phyloP scores from a whole-genome alignment of 2,113 vertebrate species.

The Platichthys flesus region DNA sequence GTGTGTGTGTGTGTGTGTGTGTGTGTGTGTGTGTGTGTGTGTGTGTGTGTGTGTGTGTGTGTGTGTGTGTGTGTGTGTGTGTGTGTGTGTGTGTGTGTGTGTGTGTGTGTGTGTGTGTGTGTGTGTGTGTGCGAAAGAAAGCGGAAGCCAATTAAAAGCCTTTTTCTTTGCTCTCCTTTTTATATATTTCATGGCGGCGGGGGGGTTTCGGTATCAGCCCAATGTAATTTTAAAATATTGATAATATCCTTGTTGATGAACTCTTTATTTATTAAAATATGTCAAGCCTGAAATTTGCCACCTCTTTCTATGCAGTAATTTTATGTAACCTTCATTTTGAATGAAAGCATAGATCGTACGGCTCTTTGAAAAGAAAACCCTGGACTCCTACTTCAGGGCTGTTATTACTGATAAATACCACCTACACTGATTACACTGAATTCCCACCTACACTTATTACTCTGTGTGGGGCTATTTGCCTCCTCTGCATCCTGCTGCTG shows the following conservation, averaged over 20 bases:
- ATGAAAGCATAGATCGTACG: background rate
- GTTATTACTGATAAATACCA: constrained; percentile 58
- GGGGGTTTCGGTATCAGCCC: background rate
- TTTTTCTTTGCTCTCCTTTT: constrained; percentile 26
- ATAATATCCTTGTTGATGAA: constrained; percentile 5
- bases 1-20: constrained; percentile 19
- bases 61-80: constrained; percentile 13
- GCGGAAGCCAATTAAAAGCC: constrained; percentile 8
- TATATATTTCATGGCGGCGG: background rate
- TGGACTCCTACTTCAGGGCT: constrained; percentile 22
- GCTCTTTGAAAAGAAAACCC: constrained; percentile 16
- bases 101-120: constrained; percentile 14
- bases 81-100: constrained; percentile 5
- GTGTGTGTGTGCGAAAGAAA: background rate
- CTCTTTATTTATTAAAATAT: background rate
- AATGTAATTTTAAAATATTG: constrained; percentile 12
- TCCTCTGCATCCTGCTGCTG: constrained; percentile 27
- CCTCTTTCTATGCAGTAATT: constrained; percentile 8
- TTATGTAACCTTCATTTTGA: constrained; percentile 23
- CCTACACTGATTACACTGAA: constrained; percentile 55
- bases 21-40: background rate
- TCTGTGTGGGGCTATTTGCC: constrained; percentile 31
- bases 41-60: constrained; percentile 8
- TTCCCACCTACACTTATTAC: constrained; percentile 62
- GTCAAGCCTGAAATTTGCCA: background rate